Evolutionary conservation across 2,888 invertebrate genomes (phyloP).

Genomic region (Drosophila nr. medialis): DNA sequence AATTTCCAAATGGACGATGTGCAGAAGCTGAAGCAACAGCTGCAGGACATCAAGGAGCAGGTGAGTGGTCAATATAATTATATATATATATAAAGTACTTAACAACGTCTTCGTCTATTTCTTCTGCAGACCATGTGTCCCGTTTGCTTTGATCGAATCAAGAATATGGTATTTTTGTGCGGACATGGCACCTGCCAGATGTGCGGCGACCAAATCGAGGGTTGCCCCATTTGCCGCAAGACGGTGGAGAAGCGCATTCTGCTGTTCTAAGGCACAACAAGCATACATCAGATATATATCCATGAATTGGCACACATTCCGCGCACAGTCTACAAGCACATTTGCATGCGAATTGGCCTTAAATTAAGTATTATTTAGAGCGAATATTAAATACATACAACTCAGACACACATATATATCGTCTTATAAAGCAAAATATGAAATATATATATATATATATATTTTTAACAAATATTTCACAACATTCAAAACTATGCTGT

Average conservation of each 20-base stretch:
- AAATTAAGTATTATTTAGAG: slow-evolving; percentile 64
- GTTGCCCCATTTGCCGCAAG: slow-evolving; percentile 99
- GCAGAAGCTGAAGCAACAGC: slow-evolving; percentile 95
- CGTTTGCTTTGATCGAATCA: slow-evolving; percentile 97
- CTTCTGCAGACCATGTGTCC: slow-evolving; percentile 97
- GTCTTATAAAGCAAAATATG: slow-evolving; percentile 65
- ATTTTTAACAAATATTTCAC: slow-evolving; percentile 70
- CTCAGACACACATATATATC: slow-evolving; percentile 35
- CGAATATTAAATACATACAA: slow-evolving; percentile 28
- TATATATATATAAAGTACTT: not conserved
- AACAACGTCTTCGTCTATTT: not conserved
- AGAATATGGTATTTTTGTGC: slow-evolving; percentile 99
- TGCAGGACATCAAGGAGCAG: slow-evolving; percentile 99
- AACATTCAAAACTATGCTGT: slow-evolving; percentile 44
- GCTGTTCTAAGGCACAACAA: slow-evolving; percentile 88
- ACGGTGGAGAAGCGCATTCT: slow-evolving; percentile 97
- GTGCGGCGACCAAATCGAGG: slow-evolving; percentile 98
- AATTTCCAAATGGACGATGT: slow-evolving; percentile 92
- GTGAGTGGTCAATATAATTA: slow-evolving; percentile 85
- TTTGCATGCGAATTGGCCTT: slow-evolving; percentile 49
- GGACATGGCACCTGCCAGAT: slow-evolving; percentile 99
- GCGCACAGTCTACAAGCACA: slow-evolving; percentile 59
- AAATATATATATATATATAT: slow-evolving; percentile 44
- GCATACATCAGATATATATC: slow-evolving; percentile 7
- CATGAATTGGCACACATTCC: slow-evolving; percentile 58